A percentile compares a stretch with the other conserved stretches of the same genome.
These are phyloP conservation scores for Pristionchus japonicus DNA, from an alignment of 2,888 invertebrate species.

Conservation along the genomic window DNA sequence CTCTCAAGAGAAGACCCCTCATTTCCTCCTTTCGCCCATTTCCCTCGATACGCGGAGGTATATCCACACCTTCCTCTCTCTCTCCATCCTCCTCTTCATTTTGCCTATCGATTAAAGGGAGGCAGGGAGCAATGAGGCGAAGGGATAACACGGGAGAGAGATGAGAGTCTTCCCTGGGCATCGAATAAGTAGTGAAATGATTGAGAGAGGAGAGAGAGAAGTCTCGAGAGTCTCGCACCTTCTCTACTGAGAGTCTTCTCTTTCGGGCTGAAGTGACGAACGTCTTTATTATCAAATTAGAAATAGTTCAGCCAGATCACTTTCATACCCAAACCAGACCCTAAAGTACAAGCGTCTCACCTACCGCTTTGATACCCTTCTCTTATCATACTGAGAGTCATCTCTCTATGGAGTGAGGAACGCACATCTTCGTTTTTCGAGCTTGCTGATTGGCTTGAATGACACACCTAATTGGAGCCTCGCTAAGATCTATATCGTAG, in stretches of 20 bases:
- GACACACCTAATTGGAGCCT: no score
- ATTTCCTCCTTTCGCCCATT: constrained; percentile 14
- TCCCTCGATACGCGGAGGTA: constrained; percentile 13
- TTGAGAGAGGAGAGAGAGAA: neutral
- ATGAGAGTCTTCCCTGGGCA: neutral
- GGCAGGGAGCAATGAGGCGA: constrained; percentile 47
- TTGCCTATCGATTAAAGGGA: constrained; percentile 37
- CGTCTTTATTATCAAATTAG: no score
- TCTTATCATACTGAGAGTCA: no score
- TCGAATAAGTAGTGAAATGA: constrained; percentile 35
- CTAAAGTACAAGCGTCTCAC: no score
- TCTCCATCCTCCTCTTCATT: constrained; percentile 24
- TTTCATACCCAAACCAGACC: no score
- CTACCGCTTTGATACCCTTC: no score
- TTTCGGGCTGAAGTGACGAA: neutral
- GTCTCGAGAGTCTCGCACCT: neutral
- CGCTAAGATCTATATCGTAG: no score
- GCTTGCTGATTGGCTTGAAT: no score
- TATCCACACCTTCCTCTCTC: neutral
- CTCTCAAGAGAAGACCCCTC: neutral
- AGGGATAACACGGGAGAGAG: constrained; percentile 46
- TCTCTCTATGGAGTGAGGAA: no score
- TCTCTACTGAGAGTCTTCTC: neutral
- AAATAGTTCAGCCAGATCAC: no score
- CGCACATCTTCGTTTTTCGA: no score